Evolutionary conservation across 2,113 vertebrate genomes (phyloP).

Genomic region (Megaleporinus macrocephalus): DNA sequence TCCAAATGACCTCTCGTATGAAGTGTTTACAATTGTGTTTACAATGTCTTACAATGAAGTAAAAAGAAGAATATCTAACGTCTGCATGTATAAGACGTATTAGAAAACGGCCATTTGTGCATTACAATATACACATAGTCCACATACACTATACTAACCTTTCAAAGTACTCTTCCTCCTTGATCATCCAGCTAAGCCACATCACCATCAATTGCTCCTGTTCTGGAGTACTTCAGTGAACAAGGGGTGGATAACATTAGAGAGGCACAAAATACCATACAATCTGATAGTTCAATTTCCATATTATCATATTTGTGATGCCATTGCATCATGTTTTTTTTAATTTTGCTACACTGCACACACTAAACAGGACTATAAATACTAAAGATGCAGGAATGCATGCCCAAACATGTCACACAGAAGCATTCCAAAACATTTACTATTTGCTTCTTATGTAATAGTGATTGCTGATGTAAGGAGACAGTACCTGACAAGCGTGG

Average conservation of each 20-base stretch:
- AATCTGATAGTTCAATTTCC: not conserved
- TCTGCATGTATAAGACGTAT: too few relatives aligned
- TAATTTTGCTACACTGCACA: too few relatives aligned
- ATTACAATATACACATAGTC: not conserved
- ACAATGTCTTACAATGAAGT: too few relatives aligned
- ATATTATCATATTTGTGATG: too few relatives aligned
- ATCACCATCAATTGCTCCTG: constrained; percentile 98
- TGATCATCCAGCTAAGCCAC: constrained; percentile 99
- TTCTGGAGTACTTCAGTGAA: constrained; percentile 88
- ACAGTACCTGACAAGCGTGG: constrained; percentile 91
- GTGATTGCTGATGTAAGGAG: not conserved
- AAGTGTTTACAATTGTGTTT: too few relatives aligned
- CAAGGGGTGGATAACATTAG: not conserved
- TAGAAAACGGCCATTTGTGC: too few relatives aligned
- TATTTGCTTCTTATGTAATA: not conserved
- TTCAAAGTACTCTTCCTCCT: constrained; percentile 99
- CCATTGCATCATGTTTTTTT: too few relatives aligned
- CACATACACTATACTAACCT: constrained; percentile 76
- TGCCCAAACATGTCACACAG: not conserved
- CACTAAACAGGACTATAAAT: not conserved
- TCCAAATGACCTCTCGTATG: too few relatives aligned
- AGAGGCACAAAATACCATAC: not conserved
- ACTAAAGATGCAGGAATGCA: not conserved
- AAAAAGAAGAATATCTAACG: too few relatives aligned
- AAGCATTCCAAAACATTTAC: not conserved